Conservation (phyloP, 2,797 vertebrate genomes). For the Numenius phaeopus region DNA sequence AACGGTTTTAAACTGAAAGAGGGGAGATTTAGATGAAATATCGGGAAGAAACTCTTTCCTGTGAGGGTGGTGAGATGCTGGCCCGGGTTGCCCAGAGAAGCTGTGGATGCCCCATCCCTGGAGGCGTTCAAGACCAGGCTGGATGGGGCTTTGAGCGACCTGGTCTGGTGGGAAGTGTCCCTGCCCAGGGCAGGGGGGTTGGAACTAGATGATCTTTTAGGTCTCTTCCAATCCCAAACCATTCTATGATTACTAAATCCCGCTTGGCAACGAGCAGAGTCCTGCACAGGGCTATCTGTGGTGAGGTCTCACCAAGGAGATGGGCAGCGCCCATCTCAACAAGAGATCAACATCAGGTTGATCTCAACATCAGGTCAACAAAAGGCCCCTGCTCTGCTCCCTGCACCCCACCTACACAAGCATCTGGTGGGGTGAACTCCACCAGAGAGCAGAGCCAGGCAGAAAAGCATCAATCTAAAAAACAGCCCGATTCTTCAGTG, state of each 20-base stretch:
- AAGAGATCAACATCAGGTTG: no score
- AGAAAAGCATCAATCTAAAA: neutral
- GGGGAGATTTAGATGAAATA: neutral
- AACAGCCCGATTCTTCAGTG: neutral
- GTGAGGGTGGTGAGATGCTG: neutral
- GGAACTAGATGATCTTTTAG: neutral
- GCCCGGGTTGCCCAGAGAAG: neutral
- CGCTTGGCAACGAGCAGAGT: neutral
- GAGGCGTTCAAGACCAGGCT: neutral
- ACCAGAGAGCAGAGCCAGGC: neutral
- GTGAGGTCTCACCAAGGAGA: neutral
- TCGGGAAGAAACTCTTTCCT: neutral
- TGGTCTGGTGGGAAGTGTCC: neutral
- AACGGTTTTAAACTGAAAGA: neutral
- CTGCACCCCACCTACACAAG: neutral
- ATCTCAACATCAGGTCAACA: accelerated
- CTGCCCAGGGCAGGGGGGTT: neutral
- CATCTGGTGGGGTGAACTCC: accelerated
- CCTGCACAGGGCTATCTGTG: neutral
- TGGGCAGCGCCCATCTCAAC: neutral
- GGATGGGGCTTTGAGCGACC: neutral
- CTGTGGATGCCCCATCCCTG: neutral
- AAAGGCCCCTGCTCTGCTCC: neutral
- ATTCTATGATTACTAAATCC: neutral
- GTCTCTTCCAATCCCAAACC: neutral